Evolutionary conservation across 2,888 invertebrate species (phyloP), one percentile per base, ranked within the genome.

Genomic region (Macaria liturata): DNA sequence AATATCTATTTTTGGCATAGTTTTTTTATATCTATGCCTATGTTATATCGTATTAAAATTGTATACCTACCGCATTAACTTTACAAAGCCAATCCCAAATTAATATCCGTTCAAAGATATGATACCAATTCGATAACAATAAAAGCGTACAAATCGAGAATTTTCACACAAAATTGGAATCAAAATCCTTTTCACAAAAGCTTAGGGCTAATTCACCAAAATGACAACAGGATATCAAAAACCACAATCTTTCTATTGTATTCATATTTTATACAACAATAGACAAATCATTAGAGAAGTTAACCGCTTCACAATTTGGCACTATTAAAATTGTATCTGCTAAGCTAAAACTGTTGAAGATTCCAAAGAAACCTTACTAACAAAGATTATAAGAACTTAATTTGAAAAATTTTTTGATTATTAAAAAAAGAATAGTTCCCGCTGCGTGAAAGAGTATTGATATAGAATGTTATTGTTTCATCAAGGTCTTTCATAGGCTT

Each of bases 271-370:
- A 57, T 20, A 1, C 20, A 2, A 20, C 20, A 20, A 20, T 20
- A 2, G 20, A 49, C 4, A 59, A 34, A 53, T 81, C 75, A 81
- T 82, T 69, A 75, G 75, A 68, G 59, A 70, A 64, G 66, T 80
- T 80, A 72, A 66, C 77, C 75, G 78, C 75, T 78, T 68, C 67
- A 69, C 72, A 20, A 74, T 75, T 81, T 80, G 75, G 76, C 76
- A 71, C 61, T 68, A 69, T 61, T 37, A 50, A 62, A 51, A 57
- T 34, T 50, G 43, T 54, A 37, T 46, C 32, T n/a, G n/a, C n/a
- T n/a, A 59, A 57, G 20, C 6, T 43, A n/a, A 32, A 9, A 51
- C 47, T 5, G 34, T n/a, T 9, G 5, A n/a, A 20, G 7, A 44
- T 3, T 8, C 31, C 32, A 57, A 43, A 32, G 48, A 6, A 31